phyloP scores from a whole-genome alignment of 2,888 invertebrate species.

The Parnassius mnemosyne region DNA sequence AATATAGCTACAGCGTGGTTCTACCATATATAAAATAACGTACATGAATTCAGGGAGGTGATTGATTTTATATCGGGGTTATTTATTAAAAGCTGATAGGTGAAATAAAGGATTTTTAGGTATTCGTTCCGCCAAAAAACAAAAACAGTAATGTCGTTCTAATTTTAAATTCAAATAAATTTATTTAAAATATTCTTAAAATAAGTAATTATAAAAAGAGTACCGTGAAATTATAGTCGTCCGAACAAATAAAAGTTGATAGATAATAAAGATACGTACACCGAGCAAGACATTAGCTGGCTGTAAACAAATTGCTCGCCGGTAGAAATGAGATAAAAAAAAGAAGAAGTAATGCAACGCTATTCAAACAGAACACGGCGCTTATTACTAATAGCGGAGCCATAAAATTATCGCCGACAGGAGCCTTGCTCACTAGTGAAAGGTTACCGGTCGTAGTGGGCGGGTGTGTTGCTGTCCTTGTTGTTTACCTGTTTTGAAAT shows the following conservation, averaged over 20 bases:
- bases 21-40: too few species aligned
- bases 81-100: too few species aligned
- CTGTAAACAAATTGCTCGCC: constrained; percentile 20
- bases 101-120: too few species aligned
- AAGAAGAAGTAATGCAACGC: constrained; percentile 19
- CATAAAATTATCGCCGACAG: constrained; percentile 30
- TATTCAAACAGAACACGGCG: constrained; percentile 25
- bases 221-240: not conserved
- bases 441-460: constrained; percentile 34
- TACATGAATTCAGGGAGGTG: too few species aligned
- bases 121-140: not conserved
- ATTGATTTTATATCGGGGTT: too few species aligned
- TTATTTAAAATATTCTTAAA: not conserved
- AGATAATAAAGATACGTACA: constrained; percentile 18
- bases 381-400: constrained; percentile 25
- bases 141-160: not conserved
- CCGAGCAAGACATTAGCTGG: constrained; percentile 17
- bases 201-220: not conserved
- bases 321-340: constrained; percentile 11
- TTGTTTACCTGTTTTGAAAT: constrained; percentile 30
- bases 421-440: constrained; percentile 31
- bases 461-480: constrained; percentile 35
- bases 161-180: not conserved
- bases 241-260: constrained; percentile 6
- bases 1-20: too few species aligned